Evolutionary conservation across 2,797 vertebrate genomes (phyloP).

Genomic region (Hemitrygon akajei): DNA sequence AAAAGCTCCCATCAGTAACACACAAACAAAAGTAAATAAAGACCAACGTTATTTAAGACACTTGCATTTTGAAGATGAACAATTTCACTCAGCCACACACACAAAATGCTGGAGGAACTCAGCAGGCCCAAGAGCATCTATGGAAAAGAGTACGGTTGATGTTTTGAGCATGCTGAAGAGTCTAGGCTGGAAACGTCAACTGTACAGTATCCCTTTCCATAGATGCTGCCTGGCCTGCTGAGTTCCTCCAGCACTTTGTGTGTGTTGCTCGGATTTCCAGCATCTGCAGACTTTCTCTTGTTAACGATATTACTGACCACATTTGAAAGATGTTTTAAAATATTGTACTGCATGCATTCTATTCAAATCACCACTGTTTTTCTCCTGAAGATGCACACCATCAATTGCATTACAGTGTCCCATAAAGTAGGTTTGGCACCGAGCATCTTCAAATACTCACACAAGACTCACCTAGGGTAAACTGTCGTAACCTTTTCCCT

Average conservation of each 20-base stretch:
- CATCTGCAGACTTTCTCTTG: no score
- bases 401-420: background rate
- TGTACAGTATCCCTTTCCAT: no score
- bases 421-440: background rate
- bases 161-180: no score
- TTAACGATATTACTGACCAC: background rate
- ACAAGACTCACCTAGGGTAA: background rate
- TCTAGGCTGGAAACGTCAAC: no score
- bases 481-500: no score
- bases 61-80: background rate
- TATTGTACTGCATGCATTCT: background rate
- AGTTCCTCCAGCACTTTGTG: no score
- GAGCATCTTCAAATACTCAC: background rate
- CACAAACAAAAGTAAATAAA: slow-evolving; percentile 40
- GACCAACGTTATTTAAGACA: background rate
- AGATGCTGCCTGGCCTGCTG: no score
- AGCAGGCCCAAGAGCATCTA: no score
- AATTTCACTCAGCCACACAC: background rate
- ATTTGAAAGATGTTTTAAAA: background rate
- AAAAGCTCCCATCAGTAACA: slow-evolving; percentile 22
- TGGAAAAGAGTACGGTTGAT: no score
- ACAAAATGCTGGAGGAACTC: no score
- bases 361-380: background rate
- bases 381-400: background rate
- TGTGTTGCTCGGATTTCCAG: no score